These are phyloP conservation scores for Aphidius colemani DNA, from an alignment of 2,888 invertebrate species.

Conservation along the genomic window DNA sequence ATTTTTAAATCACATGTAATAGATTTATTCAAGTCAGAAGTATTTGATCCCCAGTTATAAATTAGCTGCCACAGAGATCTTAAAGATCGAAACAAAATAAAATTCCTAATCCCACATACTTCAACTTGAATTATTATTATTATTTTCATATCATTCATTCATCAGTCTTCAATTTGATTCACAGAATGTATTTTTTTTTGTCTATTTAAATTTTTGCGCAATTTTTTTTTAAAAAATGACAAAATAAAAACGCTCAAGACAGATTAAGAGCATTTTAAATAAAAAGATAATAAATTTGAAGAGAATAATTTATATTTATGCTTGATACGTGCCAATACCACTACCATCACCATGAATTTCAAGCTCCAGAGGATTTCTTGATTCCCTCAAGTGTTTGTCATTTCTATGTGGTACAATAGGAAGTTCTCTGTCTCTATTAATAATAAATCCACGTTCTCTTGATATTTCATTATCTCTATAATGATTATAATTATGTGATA, in stretches of 20 bases:
- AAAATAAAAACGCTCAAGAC: too few relatives aligned
- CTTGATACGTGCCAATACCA: slow-evolving; percentile 36
- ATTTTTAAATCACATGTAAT: too few relatives aligned
- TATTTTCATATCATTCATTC: slow-evolving; percentile 8
- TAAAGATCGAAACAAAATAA: background rate
- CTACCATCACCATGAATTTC: slow-evolving; percentile 33
- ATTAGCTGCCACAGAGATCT: too few relatives aligned
- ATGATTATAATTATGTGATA: slow-evolving; percentile 50
- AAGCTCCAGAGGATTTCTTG: slow-evolving; percentile 26
- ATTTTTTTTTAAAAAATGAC: too few relatives aligned
- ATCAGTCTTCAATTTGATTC: slow-evolving; percentile 40
- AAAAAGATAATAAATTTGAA: too few relatives aligned
- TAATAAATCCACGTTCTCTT: slow-evolving; percentile 31
- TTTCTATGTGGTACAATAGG: slow-evolving; percentile 24
- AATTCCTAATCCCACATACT: background rate
- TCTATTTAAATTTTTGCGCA: too few relatives aligned
- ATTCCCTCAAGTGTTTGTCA: slow-evolving; percentile 23
- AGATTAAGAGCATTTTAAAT: too few relatives aligned
- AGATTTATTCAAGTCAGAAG: too few relatives aligned
- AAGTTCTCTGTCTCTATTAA: slow-evolving; percentile 25
- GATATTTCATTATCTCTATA: slow-evolving; percentile 44
- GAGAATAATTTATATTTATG: slow-evolving; percentile 26
- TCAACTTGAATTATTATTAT: background rate
- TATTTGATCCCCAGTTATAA: too few relatives aligned
- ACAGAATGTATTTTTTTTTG: slow-evolving; percentile 6